Evolutionary conservation across 1,140 invertebrate genomes (phyloP), one percentile per base, ranked within the genome.

Genomic region (Calliopsis andreniformis): DNA sequence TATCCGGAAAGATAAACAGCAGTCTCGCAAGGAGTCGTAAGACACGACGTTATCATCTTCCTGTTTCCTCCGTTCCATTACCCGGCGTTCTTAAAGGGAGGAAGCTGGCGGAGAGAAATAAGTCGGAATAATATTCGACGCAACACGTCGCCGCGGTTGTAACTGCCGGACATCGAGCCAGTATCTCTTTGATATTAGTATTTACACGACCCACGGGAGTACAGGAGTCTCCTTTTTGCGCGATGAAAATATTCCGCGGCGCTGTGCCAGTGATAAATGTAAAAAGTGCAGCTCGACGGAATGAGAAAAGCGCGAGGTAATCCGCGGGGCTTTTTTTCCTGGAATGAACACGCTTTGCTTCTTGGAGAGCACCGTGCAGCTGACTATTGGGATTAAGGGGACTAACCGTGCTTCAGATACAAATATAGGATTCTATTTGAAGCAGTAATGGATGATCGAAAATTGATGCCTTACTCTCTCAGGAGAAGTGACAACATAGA

Each of bases 191-290:
- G 49, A 63, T 82, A 82, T 82, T 77, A 76, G 68, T 83, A 84
- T 85, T 83, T 85, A 84, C 76, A 71, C 77, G 49, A 20, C 82
- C 59, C 76, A 56, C 53, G 83, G 66, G 82, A 71, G 70, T 81
- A 81, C 68, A 83, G 49, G 70, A 71, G 49, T 77, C 62, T 45
- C 73, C 47, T 81, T 82, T 67, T 71, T 56, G 8, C 67, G 30
- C 55, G 56, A 53, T 71, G 67, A 53, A 56, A 77, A 63, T 39
- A 56, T 66, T 43, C 28, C 47, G 32, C 14, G 32, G 23, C 47
- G 62, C 23, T n/a, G 32, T 69, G 30, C n/a, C 64, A 43, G 58
- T 56, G 53, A 76, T 58, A 76, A 82, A 80, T 80, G 70, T 75
- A 35, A 71, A 42, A 59, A 10, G 23, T 18, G 59, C 72, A 63